Base-by-base conservation (phyloP, 1,140 invertebrate genomes). In the Procambarus clarkii region DNA sequence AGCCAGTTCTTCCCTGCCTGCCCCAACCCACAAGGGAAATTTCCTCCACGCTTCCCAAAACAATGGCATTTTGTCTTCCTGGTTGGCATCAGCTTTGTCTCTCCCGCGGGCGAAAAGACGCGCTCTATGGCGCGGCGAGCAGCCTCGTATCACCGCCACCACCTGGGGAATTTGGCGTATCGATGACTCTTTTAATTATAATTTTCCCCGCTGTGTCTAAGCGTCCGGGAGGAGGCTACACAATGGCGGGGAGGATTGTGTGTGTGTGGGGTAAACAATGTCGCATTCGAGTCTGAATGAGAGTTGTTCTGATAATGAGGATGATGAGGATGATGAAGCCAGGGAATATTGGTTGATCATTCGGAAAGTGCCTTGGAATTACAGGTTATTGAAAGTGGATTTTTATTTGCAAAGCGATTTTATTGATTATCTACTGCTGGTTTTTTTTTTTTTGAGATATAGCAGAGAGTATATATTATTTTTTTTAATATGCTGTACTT, bases 41-140 rank as follows among this genome's bases (percentile, higher is more conserved):
- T 76, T 89, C 64, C 46, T 76, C 64, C 69, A 44, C 87, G 87
- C 79, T 89, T 89, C 87, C 64, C 44, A 45, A 82, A 82, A 89
- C 87, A 89, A 89, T 82, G 87, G 87, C 60, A 89, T 89, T 89
- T 89, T 89, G 87, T 89, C 58, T 89, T 9, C 21, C 48, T 54
- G 34, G 60, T 77, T 83, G 87, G 18, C 87, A 76, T 76, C 80
- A 54, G 64, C 80, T 89, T 89, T 89, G 86, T 89, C 76, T 79
- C 4, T 50, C 44, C 60, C 24, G 77, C 78, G 54, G 46, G 77
- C 58, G 77, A 80, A 80, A 80, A 88, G 86, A 24, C 76, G 34
- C 44, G 45, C 86, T 77, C 46, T 79, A n/a, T 85, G 64, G 44
- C 34, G n/a, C 34, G 48, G 34, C 48, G 60, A 74, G 74, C 46